Evolutionary conservation across 2,888 invertebrate species (phyloP), one percentile per base, ranked within the genome.

Genomic region (Metacarcinus magister): DNA sequence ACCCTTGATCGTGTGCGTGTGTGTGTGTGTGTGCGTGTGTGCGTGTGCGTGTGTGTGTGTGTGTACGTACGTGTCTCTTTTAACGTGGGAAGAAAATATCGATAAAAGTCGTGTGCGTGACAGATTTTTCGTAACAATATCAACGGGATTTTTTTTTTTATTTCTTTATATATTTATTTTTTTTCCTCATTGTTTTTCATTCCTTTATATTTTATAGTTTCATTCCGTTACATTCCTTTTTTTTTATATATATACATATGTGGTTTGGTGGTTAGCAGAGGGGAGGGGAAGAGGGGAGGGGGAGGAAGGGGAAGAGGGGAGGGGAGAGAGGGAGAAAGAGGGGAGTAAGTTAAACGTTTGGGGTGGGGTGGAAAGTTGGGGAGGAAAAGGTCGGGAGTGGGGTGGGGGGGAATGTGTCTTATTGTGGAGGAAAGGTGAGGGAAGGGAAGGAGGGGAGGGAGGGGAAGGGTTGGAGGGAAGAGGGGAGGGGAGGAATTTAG

Each of bases 11-110:
- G n/a, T 32, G n/a, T 23, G 82, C 19, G 82, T 23, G 82, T 28
- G 32, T 32, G 82, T 82, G 82, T 82, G 82, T 82, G 82, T 82
- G 82, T 82, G 8, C 19, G 82, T 82, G 82, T 82, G 82, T 82
- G 82, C 19, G 82, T 82, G 82, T 82, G 82, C 19, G n/a, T n/a
- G n/a, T n/a, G n/a, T n/a, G n/a, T n/a, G n/a, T n/a, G 67, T 67
- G 67, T 67, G 67, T 67, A 67, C 67, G 67, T 67, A 19, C 67
- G 67, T 67, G 67, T 67, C n/a, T n/a, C n/a, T n/a, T n/a, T n/a
- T n/a, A n/a, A n/a, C n/a, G n/a, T n/a, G n/a, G n/a, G n/a, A n/a
- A n/a, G n/a, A n/a, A n/a, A n/a, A n/a, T n/a, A n/a, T n/a, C n/a
- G n/a, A n/a, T n/a, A n/a, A n/a, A n/a, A n/a, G n/a, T n/a, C n/a